Conservation (phyloP, 1,140 invertebrate species). For the Amyelois transitella region DNA sequence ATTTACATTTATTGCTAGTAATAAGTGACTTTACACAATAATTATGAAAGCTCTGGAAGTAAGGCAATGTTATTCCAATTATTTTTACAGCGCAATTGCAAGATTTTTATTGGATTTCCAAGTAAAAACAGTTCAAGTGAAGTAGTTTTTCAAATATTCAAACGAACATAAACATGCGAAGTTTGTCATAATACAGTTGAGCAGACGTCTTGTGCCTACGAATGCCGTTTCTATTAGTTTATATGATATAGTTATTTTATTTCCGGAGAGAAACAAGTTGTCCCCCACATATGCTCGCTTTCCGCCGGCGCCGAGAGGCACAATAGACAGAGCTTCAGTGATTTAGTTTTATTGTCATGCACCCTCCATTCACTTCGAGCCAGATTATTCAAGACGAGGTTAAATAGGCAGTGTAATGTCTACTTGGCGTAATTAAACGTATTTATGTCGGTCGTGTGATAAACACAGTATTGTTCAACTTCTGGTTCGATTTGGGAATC, state of each 20-base stretch:
- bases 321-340: conserved; percentile 53
- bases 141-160: conserved; percentile 1
- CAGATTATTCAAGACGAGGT: conserved; percentile 40
- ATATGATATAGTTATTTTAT: conserved; percentile 49
- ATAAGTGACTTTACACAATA: background rate
- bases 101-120: background rate
- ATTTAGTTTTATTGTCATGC: conserved; percentile 73
- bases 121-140: background rate
- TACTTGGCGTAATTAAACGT: conserved; percentile 1
- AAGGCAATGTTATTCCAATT: background rate
- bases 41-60: background rate
- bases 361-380: conserved; percentile 44
- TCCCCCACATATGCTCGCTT: conserved; percentile 58
- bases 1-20: background rate
- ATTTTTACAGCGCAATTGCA: background rate
- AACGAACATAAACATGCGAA: conserved; percentile 9
- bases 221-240: conserved; percentile 14
- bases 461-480: too few species aligned
- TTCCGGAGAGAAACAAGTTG: conserved; percentile 45
- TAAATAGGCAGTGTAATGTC: conserved; percentile 27
- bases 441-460: background rate
- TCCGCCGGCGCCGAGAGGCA: conserved; percentile 64
- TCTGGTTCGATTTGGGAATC: background rate
- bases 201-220: conserved; percentile 12
- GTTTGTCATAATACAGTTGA: conserved; percentile 12